A percentile compares a stretch with the other conserved stretches of the same genome.
These are phyloP conservation scores for Nymphalis polychloros DNA, from an alignment of 2,888 invertebrate species.

Conservation along the genomic window DNA sequence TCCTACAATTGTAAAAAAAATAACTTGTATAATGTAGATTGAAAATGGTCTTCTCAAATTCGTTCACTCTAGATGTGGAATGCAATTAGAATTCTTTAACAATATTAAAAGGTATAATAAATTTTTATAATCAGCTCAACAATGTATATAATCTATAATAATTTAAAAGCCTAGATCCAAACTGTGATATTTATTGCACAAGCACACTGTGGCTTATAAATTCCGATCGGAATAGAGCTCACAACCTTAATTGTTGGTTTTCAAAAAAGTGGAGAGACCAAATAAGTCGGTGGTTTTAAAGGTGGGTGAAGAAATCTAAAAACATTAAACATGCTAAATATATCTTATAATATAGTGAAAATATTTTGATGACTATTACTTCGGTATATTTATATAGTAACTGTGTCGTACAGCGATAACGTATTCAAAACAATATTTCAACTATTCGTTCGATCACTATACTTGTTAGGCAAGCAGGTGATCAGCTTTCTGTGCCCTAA, in stretches of 20 bases:
- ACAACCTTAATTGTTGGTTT: conserved; percentile 79
- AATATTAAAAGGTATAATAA: conserved; percentile 83
- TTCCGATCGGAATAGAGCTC: conserved; percentile 81
- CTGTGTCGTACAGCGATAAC: conserved; percentile 22
- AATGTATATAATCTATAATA: conserved; percentile 84
- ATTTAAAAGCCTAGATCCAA: conserved; percentile 83
- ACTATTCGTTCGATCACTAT: conserved; percentile 44
- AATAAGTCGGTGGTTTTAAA: conserved; percentile 50
- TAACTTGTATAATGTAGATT: conserved; percentile 81
- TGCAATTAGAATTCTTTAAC: conserved; percentile 83
- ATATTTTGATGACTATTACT: conserved; percentile 50
- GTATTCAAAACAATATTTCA: conserved; percentile 32
- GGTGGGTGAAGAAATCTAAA: conserved; percentile 57
- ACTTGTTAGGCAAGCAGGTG: conserved; percentile 50
- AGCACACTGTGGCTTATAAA: conserved; percentile 81
- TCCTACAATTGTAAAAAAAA: conserved; percentile 81
- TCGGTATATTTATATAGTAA: conserved; percentile 23
- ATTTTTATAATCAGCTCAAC: conserved; percentile 84
- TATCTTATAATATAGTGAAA: conserved; percentile 57
- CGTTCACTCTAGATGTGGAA: conserved; percentile 82
- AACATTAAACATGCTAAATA: conserved; percentile 55
- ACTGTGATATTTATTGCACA: conserved; percentile 83
- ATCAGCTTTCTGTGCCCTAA: conserved; percentile 51
- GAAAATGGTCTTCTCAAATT: conserved; percentile 81
- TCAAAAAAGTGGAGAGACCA: conserved; percentile 64